These are phyloP conservation scores for Lagopus muta DNA, from an alignment of 2,113 vertebrate genomes.

Conservation along the genomic window DNA sequence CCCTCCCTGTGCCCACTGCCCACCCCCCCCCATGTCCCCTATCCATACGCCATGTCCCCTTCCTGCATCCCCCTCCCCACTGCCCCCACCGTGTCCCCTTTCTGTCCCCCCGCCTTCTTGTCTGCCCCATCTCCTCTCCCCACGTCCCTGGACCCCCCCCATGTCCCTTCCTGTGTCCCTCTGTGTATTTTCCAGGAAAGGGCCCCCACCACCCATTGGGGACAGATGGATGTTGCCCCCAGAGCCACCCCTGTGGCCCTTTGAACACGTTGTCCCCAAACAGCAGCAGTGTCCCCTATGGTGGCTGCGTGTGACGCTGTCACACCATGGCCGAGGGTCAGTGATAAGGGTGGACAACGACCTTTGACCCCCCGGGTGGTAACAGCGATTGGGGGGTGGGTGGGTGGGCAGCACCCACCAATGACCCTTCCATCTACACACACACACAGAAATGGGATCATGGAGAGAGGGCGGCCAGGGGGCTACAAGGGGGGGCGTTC, in stretches of 20 bases:
- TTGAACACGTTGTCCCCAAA: background rate
- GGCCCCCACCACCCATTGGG: background rate
- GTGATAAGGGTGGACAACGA: background rate
- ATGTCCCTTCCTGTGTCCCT: background rate
- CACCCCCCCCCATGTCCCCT: background rate
- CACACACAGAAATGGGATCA: rapidly evolving
- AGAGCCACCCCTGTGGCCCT: background rate
- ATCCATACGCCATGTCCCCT: background rate
- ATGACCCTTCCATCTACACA: background rate
- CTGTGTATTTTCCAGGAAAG: background rate
- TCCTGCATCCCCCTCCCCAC: background rate
- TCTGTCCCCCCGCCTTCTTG: background rate
- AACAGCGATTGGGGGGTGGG: rapidly evolving
- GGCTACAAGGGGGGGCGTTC: too few species aligned
- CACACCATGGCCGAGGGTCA: background rate
- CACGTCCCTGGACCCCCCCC: background rate
- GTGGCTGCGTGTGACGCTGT: background rate
- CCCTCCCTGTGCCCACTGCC: too few species aligned
- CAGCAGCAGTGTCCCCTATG: background rate
- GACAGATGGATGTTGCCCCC: background rate
- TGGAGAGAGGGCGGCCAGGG: rapidly evolving
- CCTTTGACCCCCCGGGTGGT: background rate
- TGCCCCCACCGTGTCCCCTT: background rate
- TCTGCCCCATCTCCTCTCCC: background rate
- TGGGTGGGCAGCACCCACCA: background rate